Evolutionary conservation across 2,797 vertebrate species (phyloP).

Genomic region (Cuculus canorus): DNA sequence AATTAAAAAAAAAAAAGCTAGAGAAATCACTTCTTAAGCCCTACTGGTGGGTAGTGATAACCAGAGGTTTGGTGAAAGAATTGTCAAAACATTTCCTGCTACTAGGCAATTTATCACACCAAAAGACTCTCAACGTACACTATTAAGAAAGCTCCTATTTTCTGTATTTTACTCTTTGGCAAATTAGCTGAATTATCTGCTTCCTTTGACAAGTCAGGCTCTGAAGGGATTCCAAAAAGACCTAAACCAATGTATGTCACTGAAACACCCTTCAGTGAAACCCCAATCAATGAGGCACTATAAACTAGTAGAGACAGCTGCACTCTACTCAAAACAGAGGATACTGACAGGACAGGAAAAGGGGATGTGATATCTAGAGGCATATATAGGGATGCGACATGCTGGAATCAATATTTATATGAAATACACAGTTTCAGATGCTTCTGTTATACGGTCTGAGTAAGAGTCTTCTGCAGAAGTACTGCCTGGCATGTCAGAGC

Average conservation of each 20-base stretch:
- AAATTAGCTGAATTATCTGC: not conserved
- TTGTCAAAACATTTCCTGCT: not conserved
- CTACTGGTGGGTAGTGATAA: not conserved
- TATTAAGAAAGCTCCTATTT: not conserved
- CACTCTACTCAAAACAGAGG: not conserved
- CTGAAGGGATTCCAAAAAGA: not conserved
- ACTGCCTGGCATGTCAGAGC: not conserved
- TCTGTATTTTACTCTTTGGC: not conserved
- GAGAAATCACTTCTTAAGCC: not conserved
- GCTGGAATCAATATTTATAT: not conserved
- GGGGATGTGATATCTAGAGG: not conserved
- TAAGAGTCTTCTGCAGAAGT: not conserved
- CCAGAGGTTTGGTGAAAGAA: not conserved
- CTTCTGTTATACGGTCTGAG: fast-evolving
- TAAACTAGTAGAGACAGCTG: not conserved
- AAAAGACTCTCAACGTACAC: not conserved
- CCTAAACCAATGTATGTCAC: not conserved
- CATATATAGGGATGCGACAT: not conserved
- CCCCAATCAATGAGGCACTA: not conserved
- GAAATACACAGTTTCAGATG: not conserved
- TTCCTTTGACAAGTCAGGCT: not conserved
- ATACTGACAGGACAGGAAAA: not conserved
- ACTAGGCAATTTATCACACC: not conserved
- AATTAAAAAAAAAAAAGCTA: not conserved
- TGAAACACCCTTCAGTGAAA: not conserved